A percentile compares a stretch with the other conserved stretches of the same genome.
These are phyloP conservation scores for Schizopygopsis pylzovi DNA, from an alignment of 2,797 vertebrate genomes.

Conservation along the genomic window DNA sequence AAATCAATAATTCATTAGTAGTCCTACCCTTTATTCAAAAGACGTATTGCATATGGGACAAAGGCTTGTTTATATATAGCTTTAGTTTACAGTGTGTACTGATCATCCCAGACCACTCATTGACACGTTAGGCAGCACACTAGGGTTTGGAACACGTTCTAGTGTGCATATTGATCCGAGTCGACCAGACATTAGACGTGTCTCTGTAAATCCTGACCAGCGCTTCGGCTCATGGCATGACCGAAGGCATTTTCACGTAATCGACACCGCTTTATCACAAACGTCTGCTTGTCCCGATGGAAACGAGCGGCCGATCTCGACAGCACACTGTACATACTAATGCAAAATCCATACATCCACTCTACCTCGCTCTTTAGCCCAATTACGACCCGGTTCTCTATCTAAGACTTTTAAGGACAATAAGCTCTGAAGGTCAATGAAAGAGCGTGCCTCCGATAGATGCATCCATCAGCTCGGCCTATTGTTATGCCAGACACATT, in stretches of 20 bases:
- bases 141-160: neutral
- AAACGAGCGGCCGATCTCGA: constrained; percentile 19
- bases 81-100: too few species aligned
- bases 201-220: neutral
- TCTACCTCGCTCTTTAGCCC: constrained; percentile 43
- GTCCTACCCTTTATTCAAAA: too few species aligned
- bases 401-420: constrained; percentile 55
- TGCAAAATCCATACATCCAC: constrained; percentile 40
- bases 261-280: constrained; percentile 24
- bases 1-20: too few species aligned
- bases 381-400: constrained; percentile 40
- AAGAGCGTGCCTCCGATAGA: constrained; percentile 58
- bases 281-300: constrained; percentile 9
- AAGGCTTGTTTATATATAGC: too few species aligned
- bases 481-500: constrained; percentile 62
- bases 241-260: neutral
- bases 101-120: too few species aligned
- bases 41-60: too few species aligned
- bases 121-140: neutral
- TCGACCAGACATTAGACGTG: neutral
- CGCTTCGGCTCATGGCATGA: neutral
- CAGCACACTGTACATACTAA: constrained; percentile 31
- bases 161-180: neutral
- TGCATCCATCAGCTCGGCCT: constrained; percentile 56
- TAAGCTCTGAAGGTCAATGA: constrained; percentile 59